Evolutionary conservation across 2,113 vertebrate species (phyloP).

Genomic region (Motacilla alba): DNA sequence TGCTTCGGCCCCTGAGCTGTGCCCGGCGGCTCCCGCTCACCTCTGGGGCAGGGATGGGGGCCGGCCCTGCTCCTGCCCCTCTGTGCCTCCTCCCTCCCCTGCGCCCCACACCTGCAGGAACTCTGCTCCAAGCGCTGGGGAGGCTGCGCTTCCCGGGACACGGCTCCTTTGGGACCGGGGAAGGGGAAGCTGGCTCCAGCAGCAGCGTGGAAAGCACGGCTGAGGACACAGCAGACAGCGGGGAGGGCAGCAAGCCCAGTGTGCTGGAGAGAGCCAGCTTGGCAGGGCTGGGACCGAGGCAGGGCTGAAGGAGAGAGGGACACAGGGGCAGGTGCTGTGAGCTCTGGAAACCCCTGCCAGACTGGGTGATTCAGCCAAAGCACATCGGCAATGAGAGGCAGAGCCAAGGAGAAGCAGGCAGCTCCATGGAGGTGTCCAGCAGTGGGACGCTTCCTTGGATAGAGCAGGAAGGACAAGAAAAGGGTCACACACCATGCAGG

Average conservation of each 20-base stretch:
- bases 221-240: neutral
- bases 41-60: neutral
- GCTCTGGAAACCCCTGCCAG: neutral
- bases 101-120: neutral
- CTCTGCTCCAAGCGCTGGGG: fast-evolving
- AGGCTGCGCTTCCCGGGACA: neutral
- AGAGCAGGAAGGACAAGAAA: neutral
- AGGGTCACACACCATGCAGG: fast-evolving
- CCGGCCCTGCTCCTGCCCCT: neutral
- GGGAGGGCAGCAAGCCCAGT: neutral
- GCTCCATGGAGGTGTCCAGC: neutral
- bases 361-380: neutral
- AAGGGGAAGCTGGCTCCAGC: neutral
- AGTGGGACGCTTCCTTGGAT: neutral
- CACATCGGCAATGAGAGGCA: neutral
- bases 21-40: neutral
- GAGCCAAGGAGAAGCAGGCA: neutral
- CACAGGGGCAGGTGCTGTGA: neutral
- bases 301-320: neutral
- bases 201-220: neutral
- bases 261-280: neutral
- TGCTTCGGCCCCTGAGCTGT: neutral
- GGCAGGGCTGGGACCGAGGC: neutral
- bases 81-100: neutral
- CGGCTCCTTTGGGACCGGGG: neutral